Evolutionary conservation across 2,888 invertebrate genomes (phyloP).

Genomic region (Agriotes lineatus): DNA sequence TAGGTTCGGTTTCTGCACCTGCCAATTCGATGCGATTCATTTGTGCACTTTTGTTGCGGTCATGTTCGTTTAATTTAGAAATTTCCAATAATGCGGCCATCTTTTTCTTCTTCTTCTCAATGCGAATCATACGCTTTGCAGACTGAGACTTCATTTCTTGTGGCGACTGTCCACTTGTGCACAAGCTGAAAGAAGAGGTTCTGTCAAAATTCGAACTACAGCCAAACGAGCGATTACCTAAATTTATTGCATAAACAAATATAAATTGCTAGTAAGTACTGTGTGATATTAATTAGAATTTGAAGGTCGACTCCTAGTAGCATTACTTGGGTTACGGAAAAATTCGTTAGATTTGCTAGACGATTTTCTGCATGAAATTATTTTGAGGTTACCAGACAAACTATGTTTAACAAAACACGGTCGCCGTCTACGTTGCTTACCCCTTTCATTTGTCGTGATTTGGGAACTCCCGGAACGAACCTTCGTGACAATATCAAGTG

Average conservation of each 20-base stretch:
- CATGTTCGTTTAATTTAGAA: constrained; percentile 73
- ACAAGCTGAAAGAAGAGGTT: constrained; percentile 11
- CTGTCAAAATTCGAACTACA: too few relatives aligned
- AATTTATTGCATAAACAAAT: constrained; percentile 42
- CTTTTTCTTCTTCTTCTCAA: constrained; percentile 75
- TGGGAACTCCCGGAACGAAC: background rate
- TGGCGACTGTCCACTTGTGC: background rate
- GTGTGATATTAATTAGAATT: constrained; percentile 54
- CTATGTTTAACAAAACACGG: constrained; percentile 10
- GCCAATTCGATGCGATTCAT: constrained; percentile 22
- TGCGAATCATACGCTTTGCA: constrained; percentile 69
- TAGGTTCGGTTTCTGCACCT: constrained; percentile 48
- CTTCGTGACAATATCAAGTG: background rate
- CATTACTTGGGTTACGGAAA: constrained; percentile 51
- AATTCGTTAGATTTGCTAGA: constrained; percentile 48
- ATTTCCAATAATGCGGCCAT: constrained; percentile 73
- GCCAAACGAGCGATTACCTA: background rate
- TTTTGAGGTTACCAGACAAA: constrained; percentile 43
- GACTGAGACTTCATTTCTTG: constrained; percentile 38
- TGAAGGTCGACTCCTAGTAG: constrained; percentile 51
- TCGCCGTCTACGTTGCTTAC: constrained; percentile 1
- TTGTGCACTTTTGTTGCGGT: constrained; percentile 63
- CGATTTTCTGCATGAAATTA: constrained; percentile 25
- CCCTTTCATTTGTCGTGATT: constrained; percentile 24
- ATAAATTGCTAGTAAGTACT: constrained; percentile 50